Evolutionary conservation across 2,888 invertebrate genomes (phyloP).

Genomic region (Acanthosepion pharaonis): DNA sequence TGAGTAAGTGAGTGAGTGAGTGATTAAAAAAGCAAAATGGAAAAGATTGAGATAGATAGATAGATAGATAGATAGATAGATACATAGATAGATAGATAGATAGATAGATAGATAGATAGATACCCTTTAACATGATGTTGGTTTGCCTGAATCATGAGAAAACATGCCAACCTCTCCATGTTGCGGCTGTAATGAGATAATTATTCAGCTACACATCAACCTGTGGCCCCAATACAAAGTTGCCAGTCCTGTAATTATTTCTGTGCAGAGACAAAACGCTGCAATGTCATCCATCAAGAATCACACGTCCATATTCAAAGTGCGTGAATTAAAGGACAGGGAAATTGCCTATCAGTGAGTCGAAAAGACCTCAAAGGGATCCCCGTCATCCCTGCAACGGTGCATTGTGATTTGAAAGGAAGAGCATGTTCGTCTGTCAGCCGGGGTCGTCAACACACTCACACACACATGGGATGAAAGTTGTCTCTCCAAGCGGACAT

Average conservation of each 20-base stretch:
- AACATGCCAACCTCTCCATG: background rate
- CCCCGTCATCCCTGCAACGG: background rate
- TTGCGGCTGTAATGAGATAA: background rate
- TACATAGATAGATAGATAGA: no score
- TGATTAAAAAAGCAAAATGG: no score
- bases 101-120: no score
- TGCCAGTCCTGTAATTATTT: constrained; percentile 33
- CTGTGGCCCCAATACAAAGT: background rate
- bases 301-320: background rate
- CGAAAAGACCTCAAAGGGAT: constrained; percentile 33
- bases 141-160: no score
- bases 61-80: no score
- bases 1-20: no score
- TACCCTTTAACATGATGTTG: no score
- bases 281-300: constrained; percentile 12
- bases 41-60: no score
- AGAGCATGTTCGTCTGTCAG: background rate
- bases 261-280: background rate
- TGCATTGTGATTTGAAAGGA: background rate
- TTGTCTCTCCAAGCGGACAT: no score
- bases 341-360: background rate
- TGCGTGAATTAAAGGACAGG: background rate
- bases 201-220: background rate
- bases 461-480: background rate
- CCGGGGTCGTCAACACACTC: background rate